Conservation (phyloP, 2,888 invertebrate genomes). For the Creontiades dilutus region DNA sequence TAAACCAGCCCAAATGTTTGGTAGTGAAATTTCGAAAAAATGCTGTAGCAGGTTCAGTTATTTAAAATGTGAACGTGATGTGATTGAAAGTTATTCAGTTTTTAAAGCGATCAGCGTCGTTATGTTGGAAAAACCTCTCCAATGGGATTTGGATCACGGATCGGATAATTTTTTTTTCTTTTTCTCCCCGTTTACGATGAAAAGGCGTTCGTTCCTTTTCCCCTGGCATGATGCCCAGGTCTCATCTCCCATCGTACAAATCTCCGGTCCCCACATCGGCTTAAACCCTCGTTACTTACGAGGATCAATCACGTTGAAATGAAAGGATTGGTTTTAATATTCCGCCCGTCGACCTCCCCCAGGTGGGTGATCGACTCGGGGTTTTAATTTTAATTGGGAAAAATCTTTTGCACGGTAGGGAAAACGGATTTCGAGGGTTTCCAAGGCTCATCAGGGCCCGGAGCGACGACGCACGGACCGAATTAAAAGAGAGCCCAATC, state of each 20-base stretch:
- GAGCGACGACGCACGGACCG: not conserved
- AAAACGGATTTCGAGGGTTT: slow-evolving; percentile 16
- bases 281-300: slow-evolving; percentile 67
- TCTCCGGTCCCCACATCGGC: slow-evolving; percentile 54
- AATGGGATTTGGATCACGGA: too few species aligned
- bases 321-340: slow-evolving; percentile 60
- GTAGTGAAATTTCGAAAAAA: too few species aligned
- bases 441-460: slow-evolving; percentile 16
- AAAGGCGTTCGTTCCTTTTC: too few species aligned
- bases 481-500: slow-evolving; percentile 34
- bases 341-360: slow-evolving; percentile 25
- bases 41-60: too few species aligned
- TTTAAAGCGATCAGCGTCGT: too few species aligned
- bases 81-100: too few species aligned
- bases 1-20: too few species aligned
- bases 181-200: too few species aligned
- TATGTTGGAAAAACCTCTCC: too few species aligned
- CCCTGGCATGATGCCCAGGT: not conserved
- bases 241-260: not conserved
- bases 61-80: too few species aligned
- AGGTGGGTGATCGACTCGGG: too few species aligned
- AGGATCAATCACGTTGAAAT: slow-evolving; percentile 55
- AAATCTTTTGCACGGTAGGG: not conserved
- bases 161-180: too few species aligned
- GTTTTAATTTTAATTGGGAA: slow-evolving; percentile 53